Evolutionary conservation across 2,888 invertebrate genomes (phyloP).

Genomic region (Perizoma affinitatum): DNA sequence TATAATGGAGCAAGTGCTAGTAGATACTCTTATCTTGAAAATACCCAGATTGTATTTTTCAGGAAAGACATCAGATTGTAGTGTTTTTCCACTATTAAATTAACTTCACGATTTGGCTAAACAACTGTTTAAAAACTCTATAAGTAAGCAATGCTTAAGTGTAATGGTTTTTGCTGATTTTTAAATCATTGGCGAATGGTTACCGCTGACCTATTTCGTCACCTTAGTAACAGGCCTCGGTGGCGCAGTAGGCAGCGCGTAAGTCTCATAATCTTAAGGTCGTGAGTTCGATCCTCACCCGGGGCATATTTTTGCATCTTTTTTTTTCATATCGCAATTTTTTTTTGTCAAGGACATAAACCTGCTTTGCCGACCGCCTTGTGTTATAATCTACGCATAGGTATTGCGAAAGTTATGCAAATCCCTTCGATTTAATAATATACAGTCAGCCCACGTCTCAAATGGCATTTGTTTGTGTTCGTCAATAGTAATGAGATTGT

Average conservation of each 20-base stretch:
- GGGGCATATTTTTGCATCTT: slow-evolving; percentile 84
- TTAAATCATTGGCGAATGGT: no score
- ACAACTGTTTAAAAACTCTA: no score
- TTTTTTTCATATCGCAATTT: slow-evolving; percentile 28
- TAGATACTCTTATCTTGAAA: no score
- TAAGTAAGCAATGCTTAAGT: no score
- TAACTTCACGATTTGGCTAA: no score
- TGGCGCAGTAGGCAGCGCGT: slow-evolving; percentile 95
- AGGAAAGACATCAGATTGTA: no score
- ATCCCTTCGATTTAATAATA: slow-evolving; percentile 61
- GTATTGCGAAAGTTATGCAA: slow-evolving; percentile 60
- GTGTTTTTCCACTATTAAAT: no score
- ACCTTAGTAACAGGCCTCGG: slow-evolving; percentile 81
- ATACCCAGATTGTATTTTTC: no score
- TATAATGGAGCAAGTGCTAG: no score
- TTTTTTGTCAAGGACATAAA: slow-evolving; percentile 32
- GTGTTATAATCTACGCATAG: slow-evolving; percentile 34
- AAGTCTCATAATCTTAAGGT: slow-evolving; percentile 97
- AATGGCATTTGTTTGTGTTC: slow-evolving; percentile 55
- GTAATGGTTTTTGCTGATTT: no score
- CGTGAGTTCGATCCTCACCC: slow-evolving; percentile 98
- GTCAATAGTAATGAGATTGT: slow-evolving; percentile 54
- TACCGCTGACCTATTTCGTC: slow-evolving; percentile 41
- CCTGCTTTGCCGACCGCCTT: slow-evolving; percentile 45
- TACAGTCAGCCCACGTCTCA: slow-evolving; percentile 59